Conservation (phyloP, 1,140 invertebrate species). For the Vollenhovia emeryi region DNA sequence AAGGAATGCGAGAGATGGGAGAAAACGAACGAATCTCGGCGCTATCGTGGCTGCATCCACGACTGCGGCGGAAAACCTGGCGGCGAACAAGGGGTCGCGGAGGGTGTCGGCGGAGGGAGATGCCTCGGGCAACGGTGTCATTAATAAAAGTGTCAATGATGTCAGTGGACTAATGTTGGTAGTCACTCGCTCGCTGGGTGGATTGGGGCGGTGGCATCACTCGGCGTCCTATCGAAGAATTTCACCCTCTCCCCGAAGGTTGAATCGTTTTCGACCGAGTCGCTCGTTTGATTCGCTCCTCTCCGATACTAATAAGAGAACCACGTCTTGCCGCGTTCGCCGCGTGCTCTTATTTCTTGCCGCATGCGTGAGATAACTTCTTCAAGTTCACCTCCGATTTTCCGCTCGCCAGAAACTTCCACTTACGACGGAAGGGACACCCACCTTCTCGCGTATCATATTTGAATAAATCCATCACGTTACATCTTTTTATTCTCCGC, state of each 20-base stretch:
- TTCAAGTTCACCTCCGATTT: neutral
- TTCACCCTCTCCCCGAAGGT: slow-evolving; percentile 66
- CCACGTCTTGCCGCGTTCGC: neutral
- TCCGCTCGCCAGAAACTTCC: neutral
- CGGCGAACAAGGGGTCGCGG: slow-evolving; percentile 53
- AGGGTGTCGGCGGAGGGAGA: slow-evolving; percentile 58
- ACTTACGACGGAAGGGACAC: neutral
- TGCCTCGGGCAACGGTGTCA: slow-evolving; percentile 81
- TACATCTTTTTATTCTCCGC: neutral
- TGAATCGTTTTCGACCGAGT: slow-evolving; percentile 64
- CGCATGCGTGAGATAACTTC: neutral
- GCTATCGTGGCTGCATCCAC: slow-evolving; percentile 70
- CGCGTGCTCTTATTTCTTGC: neutral
- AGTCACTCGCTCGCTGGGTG: slow-evolving; percentile 79
- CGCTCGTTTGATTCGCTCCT: slow-evolving; percentile 27
- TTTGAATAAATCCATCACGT: neutral
- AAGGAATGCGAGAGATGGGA: slow-evolving; percentile 65
- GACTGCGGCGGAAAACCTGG: slow-evolving; percentile 68
- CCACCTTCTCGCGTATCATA: neutral
- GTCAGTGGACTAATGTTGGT: slow-evolving; percentile 85
- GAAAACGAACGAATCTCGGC: slow-evolving; percentile 71
- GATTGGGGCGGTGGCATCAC: slow-evolving; percentile 58
- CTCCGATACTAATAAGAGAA: slow-evolving; percentile 36
- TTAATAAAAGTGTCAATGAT: slow-evolving; percentile 86
- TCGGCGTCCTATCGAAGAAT: slow-evolving; percentile 73